A percentile compares a stretch with the other conserved stretches of the same genome.
Conservation (phyloP, 2,888 invertebrate genomes). For the Hipparchia sbordonii region DNA sequence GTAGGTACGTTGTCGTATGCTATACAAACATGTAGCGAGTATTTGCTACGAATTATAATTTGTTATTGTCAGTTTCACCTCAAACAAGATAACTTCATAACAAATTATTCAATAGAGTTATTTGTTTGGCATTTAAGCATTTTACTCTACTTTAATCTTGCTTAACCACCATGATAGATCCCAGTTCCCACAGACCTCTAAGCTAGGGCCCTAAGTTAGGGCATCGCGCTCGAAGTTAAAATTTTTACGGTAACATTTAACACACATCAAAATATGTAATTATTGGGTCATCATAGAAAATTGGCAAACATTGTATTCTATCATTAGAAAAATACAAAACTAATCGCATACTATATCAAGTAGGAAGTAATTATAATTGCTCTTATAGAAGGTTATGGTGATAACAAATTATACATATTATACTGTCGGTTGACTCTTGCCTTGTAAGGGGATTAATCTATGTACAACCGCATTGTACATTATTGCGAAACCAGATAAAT, state of each 20-base stretch:
- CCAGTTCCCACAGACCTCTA: too few relatives aligned
- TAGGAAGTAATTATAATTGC: conserved; percentile 73
- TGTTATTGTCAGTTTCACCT: not conserved
- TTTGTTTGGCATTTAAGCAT: not conserved
- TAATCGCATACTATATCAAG: conserved; percentile 57
- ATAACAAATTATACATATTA: conserved; percentile 55
- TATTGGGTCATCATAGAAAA: not conserved
- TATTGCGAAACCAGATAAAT: conserved; percentile 22
- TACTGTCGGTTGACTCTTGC: conserved; percentile 46
- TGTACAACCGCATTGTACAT: conserved; percentile 24
- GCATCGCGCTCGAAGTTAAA: too few relatives aligned
- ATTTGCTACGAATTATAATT: conserved; percentile 9
- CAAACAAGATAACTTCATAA: conserved; percentile 8
- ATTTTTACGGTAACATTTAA: not conserved
- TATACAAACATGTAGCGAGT: conserved; percentile 38
- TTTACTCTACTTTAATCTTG: not conserved
- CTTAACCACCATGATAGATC: not conserved
- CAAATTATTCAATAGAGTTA: not conserved
- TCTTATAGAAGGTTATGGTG: conserved; percentile 73
- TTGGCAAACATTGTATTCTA: conserved; percentile 20
- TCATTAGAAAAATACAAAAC: conserved; percentile 36
- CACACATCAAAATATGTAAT: too few relatives aligned
- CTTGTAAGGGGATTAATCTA: conserved; percentile 44
- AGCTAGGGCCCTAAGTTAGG: too few relatives aligned
- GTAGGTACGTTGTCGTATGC: conserved; percentile 54